Conservation (phyloP, 2,797 vertebrate species). For the Okamejei kenojei region DNA sequence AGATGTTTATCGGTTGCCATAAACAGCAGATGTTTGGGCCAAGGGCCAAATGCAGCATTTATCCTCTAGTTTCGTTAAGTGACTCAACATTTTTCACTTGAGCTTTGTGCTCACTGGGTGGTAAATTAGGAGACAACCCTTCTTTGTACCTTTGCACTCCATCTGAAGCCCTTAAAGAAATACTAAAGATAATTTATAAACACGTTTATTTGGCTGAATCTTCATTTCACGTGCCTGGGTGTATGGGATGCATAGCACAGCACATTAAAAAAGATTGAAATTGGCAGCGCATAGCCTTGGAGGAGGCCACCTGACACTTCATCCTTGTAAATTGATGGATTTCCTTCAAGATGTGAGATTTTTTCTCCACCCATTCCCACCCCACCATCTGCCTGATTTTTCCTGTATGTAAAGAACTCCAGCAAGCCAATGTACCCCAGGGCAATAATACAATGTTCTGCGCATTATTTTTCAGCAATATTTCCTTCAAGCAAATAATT, state of each 20-base stretch:
- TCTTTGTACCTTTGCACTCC: background rate
- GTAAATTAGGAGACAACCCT: background rate
- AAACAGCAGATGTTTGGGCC: slow-evolving; percentile 31
- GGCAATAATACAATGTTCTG: background rate
- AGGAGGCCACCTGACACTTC: background rate
- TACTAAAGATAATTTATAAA: slow-evolving; percentile 43
- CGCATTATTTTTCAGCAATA: background rate
- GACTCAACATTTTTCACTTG: background rate
- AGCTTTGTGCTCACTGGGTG: background rate
- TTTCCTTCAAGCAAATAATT: slow-evolving; percentile 2
- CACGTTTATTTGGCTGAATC: slow-evolving; percentile 43
- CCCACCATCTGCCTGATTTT: background rate
- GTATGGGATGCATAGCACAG: background rate
- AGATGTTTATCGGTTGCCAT: slow-evolving; percentile 1
- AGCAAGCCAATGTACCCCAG: background rate
- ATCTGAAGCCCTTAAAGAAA: background rate
- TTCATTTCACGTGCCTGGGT: background rate
- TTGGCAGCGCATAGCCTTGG: background rate
- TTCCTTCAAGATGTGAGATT: background rate
- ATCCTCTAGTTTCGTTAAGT: background rate
- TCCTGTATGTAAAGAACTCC: background rate
- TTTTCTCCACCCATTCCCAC: background rate
- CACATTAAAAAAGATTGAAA: background rate
- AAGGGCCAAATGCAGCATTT: background rate
- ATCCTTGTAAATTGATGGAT: background rate